Percentiles rank a stretch among this genome's conserved stretches.
These are phyloP conservation scores for Riparia riparia DNA, from an alignment of 2,113 vertebrate genomes.

Conservation along the genomic window DNA sequence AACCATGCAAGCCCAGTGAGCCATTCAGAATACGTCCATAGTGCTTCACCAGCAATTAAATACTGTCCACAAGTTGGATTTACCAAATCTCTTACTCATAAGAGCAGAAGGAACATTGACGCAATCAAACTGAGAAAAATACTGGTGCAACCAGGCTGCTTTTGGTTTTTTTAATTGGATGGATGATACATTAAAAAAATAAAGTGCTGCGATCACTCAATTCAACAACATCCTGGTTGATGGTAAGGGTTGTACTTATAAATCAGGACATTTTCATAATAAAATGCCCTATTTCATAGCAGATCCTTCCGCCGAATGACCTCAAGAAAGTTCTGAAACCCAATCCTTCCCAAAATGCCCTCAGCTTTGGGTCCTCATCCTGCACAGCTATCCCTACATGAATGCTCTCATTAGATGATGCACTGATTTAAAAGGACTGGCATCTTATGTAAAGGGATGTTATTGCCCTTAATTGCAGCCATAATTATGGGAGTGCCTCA, in stretches of 20 bases:
- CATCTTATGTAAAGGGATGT: slow-evolving; percentile 42
- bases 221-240: background rate
- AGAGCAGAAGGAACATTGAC: background rate
- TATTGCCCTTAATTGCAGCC: slow-evolving; percentile 48
- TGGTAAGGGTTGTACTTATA: background rate
- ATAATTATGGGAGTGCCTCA: slow-evolving; percentile 51
- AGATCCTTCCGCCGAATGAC: background rate
- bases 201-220: background rate
- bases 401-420: slow-evolving; percentile 55
- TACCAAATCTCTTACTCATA: slow-evolving; percentile 26
- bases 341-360: background rate
- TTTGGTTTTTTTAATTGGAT: background rate
- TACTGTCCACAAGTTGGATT: background rate
- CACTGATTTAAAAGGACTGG: background rate
- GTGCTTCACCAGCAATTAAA: background rate
- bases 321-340: background rate
- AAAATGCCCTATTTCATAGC: background rate
- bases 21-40: background rate
- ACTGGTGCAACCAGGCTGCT: background rate
- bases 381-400: background rate
- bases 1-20: background rate
- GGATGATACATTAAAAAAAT: background rate
- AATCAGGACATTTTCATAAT: background rate
- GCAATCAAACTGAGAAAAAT: slow-evolving; percentile 34
- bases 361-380: background rate